phyloP scores from a whole-genome alignment of 1,140 invertebrate species.

The Drosophila pandora region DNA sequence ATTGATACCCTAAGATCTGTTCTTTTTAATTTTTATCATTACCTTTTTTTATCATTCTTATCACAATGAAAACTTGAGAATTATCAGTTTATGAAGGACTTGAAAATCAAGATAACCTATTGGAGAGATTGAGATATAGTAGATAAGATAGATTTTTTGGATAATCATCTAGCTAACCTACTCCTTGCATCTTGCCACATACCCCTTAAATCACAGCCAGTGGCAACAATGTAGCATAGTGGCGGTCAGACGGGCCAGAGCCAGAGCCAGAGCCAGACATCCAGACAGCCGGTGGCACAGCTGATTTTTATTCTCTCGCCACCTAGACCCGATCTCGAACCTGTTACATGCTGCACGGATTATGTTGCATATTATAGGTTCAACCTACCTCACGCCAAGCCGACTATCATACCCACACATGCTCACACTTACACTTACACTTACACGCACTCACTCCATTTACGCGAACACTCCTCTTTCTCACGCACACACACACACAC shows the following conservation, averaged over 20 bases:
- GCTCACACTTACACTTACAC: slow-evolving; percentile 26
- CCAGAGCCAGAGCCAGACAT: slow-evolving; percentile 29
- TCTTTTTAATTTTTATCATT: too few relatives aligned
- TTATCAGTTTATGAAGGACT: background rate
- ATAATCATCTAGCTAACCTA: background rate
- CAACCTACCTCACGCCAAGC: slow-evolving; percentile 77
- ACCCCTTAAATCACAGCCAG: slow-evolving; percentile 42
- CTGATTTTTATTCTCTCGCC: slow-evolving; percentile 48
- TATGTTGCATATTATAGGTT: slow-evolving; percentile 22
- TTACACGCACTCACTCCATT: background rate
- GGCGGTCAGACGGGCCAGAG: slow-evolving; percentile 34
- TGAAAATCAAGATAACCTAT: too few relatives aligned
- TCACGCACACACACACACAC: slow-evolving; percentile 24
- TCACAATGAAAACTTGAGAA: background rate
- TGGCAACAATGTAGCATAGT: slow-evolving; percentile 66
- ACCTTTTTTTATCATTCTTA: background rate
- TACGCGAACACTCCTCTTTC: slow-evolving; percentile 21
- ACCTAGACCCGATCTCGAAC: slow-evolving; percentile 26
- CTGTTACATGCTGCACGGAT: slow-evolving; percentile 35
- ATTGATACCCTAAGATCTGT: slow-evolving; percentile 10
- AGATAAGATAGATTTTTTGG: background rate
- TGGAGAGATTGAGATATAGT: background rate
- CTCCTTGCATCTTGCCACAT: background rate
- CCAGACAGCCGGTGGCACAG: slow-evolving; percentile 63
- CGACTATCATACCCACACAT: slow-evolving; percentile 18